Evolutionary conservation across 2,888 invertebrate species (phyloP).

Genomic region (Ptychoptera contaminata): DNA sequence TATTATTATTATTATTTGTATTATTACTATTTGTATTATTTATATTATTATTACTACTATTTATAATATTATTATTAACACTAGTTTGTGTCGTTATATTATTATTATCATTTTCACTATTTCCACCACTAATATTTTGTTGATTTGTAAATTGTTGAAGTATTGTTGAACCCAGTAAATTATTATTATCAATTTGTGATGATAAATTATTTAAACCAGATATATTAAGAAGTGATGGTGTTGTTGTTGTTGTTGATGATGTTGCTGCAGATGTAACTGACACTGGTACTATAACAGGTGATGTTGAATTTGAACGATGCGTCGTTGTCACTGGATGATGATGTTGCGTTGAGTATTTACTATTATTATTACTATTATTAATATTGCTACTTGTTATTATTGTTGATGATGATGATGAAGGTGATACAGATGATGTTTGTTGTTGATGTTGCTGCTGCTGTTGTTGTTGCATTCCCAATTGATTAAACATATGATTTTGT

Average conservation of each 20-base stretch:
- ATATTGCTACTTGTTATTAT: no score
- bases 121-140: neutral
- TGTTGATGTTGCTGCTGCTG: neutral
- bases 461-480: neutral
- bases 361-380: no score
- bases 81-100: neutral
- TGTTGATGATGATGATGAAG: neutral
- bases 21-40: slow-evolving; percentile 3
- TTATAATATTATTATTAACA: slow-evolving; percentile 2
- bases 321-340: no score
- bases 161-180: no score
- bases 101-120: neutral
- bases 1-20: slow-evolving; percentile 1
- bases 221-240: no score
- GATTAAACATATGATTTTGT: slow-evolving; percentile 10
- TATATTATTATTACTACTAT: neutral
- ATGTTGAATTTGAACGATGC: neutral
- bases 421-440: neutral
- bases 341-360: no score
- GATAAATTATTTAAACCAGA: no score
- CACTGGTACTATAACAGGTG: neutral
- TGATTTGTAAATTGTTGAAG: neutral
- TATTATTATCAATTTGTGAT: no score
- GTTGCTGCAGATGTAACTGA: neutral
- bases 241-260: neutral